Conservation (phyloP, 2,797 vertebrate species). For the Anolis apletophallus region DNA sequence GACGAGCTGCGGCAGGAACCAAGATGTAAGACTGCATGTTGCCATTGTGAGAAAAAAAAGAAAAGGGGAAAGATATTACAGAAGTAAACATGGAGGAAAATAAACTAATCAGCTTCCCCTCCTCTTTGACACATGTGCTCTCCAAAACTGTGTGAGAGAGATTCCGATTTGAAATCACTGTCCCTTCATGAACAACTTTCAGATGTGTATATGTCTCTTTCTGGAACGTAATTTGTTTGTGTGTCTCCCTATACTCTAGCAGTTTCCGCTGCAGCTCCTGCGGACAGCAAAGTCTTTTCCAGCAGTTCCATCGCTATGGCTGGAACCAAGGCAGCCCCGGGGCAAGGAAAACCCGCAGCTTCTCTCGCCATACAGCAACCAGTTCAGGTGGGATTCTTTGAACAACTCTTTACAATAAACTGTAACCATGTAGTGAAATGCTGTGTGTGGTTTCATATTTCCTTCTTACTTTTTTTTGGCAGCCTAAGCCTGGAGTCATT, state of each 20-base stretch:
- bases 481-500: conserved; percentile 86
- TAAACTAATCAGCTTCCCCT: neutral
- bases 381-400: conserved; percentile 31
- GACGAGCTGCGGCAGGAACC: no score
- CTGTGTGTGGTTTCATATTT: accelerated
- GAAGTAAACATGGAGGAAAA: neutral
- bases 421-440: neutral
- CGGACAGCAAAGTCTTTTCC: conserved; percentile 71
- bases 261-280: conserved; percentile 60
- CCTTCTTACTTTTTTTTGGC: conserved; percentile 32
- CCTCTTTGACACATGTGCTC: neutral
- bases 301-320: conserved; percentile 42
- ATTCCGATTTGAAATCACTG: neutral
- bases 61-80: neutral
- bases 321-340: conserved; percentile 45
- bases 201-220: neutral
- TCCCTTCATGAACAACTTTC: neutral
- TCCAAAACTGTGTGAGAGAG: neutral
- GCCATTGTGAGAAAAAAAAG: no score
- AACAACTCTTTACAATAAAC: neutral
- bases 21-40: neutral
- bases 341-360: conserved; percentile 66
- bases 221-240: neutral
- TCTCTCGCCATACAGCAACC: conserved; percentile 60
- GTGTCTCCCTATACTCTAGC: conserved; percentile 38